Evolutionary conservation across 2,113 vertebrate genomes (phyloP).

Genomic region (Thinocorus orbignyianus): DNA sequence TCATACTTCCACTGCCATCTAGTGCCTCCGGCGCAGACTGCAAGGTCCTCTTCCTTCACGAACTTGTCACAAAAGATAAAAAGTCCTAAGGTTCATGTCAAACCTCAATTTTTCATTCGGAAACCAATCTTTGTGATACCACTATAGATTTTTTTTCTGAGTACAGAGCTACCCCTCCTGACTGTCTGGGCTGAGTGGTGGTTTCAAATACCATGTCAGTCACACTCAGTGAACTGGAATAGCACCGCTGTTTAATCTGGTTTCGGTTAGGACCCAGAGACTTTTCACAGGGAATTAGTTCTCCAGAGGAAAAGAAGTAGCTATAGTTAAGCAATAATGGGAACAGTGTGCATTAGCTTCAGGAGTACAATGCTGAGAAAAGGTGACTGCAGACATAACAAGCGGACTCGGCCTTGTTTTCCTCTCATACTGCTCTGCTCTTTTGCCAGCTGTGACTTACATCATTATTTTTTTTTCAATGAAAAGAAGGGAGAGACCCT

Average conservation of each 20-base stretch:
- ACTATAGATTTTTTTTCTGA: slow-evolving; percentile 27
- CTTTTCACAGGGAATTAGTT: slow-evolving; percentile 13
- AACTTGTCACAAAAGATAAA: slow-evolving; percentile 34
- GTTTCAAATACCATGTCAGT: slow-evolving; percentile 49
- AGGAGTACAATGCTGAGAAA: neutral
- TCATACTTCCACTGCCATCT: slow-evolving; percentile 72
- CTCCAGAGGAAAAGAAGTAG: neutral
- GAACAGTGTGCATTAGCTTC: neutral
- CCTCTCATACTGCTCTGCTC: fast-evolving
- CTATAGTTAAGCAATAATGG: neutral
- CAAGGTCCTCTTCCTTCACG: neutral
- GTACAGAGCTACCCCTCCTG: neutral
- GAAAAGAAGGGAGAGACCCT: neutral
- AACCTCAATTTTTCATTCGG: slow-evolving; percentile 54
- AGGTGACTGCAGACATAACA: neutral
- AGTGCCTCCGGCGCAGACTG: neutral
- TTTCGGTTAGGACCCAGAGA: slow-evolving; percentile 26
- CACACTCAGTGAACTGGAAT: slow-evolving; percentile 48
- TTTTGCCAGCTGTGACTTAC: neutral
- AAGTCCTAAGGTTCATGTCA: slow-evolving; percentile 22
- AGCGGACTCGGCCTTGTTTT: neutral
- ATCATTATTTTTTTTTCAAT: neutral
- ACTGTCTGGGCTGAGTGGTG: neutral
- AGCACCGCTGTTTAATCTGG: slow-evolving; percentile 44
- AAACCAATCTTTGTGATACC: slow-evolving; percentile 64